Conservation (phyloP, 2,113 vertebrate genomes). For the Halichoerus grypus region DNA sequence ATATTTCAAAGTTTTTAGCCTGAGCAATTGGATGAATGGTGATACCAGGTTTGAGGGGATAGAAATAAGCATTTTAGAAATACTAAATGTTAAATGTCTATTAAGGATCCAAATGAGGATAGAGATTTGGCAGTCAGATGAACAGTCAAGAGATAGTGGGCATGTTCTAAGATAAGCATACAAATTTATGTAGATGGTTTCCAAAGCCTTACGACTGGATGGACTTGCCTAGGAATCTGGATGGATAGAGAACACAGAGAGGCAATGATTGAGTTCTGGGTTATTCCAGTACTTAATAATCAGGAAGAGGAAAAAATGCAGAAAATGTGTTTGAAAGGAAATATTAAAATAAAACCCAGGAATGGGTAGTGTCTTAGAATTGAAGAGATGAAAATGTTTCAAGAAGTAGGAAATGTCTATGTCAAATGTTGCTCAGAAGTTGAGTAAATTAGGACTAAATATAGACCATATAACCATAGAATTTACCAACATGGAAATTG, state of each 20-base stretch:
- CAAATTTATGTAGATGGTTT: background rate
- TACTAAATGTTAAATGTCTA: background rate
- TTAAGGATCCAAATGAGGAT: background rate
- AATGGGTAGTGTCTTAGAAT: background rate
- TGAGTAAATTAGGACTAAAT: background rate
- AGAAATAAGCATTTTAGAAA: background rate
- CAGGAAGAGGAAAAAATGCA: background rate
- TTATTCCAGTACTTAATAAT: background rate
- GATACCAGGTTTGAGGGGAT: background rate
- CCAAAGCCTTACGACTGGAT: background rate
- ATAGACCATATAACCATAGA: background rate
- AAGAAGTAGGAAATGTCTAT: background rate
- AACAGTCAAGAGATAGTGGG: background rate
- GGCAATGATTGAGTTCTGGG: background rate
- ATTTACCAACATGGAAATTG: slow-evolving; percentile 15
- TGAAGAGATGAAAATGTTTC: background rate
- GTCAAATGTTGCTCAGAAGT: background rate
- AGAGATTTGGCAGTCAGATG: background rate
- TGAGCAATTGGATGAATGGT: background rate
- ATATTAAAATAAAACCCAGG: background rate
- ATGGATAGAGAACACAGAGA: background rate
- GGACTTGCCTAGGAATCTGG: background rate
- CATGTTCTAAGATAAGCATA: background rate
- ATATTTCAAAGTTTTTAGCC: background rate
- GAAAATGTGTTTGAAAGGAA: background rate